Percentiles rank a stretch among this genome's conserved stretches.
These are phyloP conservation scores for Pseudomyrmex dendroicus DNA, from an alignment of 1,140 invertebrate genomes.

Conservation along the genomic window DNA sequence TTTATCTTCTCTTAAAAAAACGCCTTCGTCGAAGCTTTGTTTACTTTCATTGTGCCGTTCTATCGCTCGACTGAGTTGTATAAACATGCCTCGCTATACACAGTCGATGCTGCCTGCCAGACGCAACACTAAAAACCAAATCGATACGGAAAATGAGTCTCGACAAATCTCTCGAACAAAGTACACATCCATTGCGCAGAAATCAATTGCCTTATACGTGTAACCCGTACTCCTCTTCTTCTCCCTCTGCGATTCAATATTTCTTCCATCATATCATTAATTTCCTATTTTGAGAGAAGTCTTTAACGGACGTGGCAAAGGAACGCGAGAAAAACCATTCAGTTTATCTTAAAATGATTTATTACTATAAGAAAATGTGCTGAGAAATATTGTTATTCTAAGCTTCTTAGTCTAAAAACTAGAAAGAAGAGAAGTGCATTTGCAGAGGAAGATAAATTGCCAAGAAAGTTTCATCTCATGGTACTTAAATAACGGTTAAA, in stretches of 20 bases:
- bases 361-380: not conserved
- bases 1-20: not conserved
- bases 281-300: constrained; percentile 21
- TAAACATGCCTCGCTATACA: constrained; percentile 10
- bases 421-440: not conserved
- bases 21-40: constrained; percentile 6
- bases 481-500: not conserved
- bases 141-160: constrained; percentile 58
- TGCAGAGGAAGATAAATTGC: not conserved
- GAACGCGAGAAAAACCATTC: no score
- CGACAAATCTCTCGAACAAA: not conserved
- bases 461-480: not conserved
- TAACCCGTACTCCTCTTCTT: not conserved
- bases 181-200: constrained; percentile 30
- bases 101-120: constrained; percentile 25
- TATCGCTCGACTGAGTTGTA: constrained; percentile 24
- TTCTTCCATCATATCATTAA: constrained; percentile 33
- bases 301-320: no score
- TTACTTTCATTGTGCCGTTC: constrained; percentile 14
- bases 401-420: not conserved
- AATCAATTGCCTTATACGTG: not conserved
- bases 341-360: constrained; percentile 1
- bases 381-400: not conserved
- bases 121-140: constrained; percentile 47
- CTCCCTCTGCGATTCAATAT: constrained; percentile 11